phyloP scores from a whole-genome alignment of 2,113 vertebrate species.

The Rallus limicola region DNA sequence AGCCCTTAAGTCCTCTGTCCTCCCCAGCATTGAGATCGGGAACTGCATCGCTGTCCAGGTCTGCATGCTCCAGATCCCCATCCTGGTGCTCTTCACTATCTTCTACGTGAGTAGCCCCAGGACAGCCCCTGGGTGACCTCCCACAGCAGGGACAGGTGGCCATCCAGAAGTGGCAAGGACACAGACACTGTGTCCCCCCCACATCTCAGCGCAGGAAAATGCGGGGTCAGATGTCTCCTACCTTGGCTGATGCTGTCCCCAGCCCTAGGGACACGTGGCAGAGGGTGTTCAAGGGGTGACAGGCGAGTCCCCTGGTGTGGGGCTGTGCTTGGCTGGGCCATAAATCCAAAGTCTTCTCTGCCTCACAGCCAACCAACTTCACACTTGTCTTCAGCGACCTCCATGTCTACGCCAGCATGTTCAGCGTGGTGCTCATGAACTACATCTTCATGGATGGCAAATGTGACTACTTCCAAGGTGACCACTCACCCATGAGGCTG shows the following conservation, averaged over 20 bases:
- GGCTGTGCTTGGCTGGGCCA: not conserved
- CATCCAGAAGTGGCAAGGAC: fast-evolving
- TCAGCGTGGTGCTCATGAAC: conserved; percentile 86
- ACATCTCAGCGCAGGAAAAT: not conserved
- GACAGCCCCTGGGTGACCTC: not conserved
- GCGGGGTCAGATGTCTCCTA: not conserved
- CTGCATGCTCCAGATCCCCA: conserved; percentile 92
- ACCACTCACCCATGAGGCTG: fast-evolving
- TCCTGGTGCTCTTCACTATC: conserved; percentile 88
- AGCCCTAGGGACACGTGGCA: fast-evolving
- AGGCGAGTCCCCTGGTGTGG: fast-evolving
- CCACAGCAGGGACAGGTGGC: fast-evolving
- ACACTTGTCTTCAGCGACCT: conserved; percentile 82
- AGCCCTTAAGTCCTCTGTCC: not conserved
- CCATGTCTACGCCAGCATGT: conserved; percentile 86
- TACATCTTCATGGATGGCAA: conserved; percentile 90
- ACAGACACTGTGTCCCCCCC: fast-evolving
- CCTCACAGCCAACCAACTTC: conserved; percentile 79
- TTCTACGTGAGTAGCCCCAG: conserved; percentile 82
- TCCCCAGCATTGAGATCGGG: conserved; percentile 86
- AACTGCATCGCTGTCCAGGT: conserved; percentile 90
- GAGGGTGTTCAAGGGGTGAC: not conserved
- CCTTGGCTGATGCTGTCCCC: not conserved
- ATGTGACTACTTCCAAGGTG: conserved; percentile 90
- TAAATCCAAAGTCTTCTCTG: not conserved